These are phyloP conservation scores for Trachops cirrhosus DNA, from an alignment of 2,797 vertebrate genomes.

Conservation along the genomic window DNA sequence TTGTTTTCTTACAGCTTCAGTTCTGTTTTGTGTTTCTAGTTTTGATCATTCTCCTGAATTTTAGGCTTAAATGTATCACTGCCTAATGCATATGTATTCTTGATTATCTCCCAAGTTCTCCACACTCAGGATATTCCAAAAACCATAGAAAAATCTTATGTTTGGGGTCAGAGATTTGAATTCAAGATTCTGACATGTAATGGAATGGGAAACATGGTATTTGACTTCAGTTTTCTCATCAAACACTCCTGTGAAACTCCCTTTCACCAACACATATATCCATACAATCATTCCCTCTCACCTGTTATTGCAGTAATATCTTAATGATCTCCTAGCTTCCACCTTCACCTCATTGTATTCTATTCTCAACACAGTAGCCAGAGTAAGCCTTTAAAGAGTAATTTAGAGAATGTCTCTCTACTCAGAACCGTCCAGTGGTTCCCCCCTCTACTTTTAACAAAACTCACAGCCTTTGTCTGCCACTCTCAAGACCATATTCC, in stretches of 20 bases:
- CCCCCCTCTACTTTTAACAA: not conserved
- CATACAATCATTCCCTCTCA: not conserved
- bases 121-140: not conserved
- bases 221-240: not conserved
- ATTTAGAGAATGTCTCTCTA: not conserved
- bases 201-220: not conserved
- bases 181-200: not conserved
- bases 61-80: not conserved
- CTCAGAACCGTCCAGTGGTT: not conserved
- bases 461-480: not conserved
- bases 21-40: not conserved
- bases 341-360: not conserved
- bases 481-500: rapidly evolving
- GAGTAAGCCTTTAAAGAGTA: not conserved
- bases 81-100: not conserved
- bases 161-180: not conserved
- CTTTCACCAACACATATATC: not conserved
- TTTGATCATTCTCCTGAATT: not conserved
- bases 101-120: not conserved
- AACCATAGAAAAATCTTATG: not conserved
- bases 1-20: not conserved
- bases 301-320: not conserved
- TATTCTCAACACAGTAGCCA: not conserved
- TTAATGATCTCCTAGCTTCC: not conserved
- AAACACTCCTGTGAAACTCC: not conserved